Percentiles rank a stretch among this genome's conserved stretches.
Conservation (phyloP, 1,140 invertebrate genomes). For the Drosophila ambigua region DNA sequence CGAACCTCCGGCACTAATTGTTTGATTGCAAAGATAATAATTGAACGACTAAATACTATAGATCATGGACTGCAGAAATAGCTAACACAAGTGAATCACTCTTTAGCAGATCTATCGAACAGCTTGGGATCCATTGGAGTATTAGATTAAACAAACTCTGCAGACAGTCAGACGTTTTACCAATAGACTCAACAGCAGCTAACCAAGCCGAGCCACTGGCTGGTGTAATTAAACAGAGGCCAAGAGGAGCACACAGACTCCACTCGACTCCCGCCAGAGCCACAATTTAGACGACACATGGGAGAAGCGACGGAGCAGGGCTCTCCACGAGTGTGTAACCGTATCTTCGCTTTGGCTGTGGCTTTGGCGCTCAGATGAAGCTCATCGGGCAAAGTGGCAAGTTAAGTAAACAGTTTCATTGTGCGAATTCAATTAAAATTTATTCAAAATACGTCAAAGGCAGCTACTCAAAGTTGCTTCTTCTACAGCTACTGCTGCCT, state of each 20-base stretch:
- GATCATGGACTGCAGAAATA: too few relatives aligned
- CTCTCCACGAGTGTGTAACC: slow-evolving; percentile 29
- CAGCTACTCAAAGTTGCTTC: slow-evolving; percentile 69
- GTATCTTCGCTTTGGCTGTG: slow-evolving; percentile 38
- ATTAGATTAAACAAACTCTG: not conserved
- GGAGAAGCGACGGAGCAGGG: not conserved
- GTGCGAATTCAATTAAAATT: slow-evolving; percentile 84
- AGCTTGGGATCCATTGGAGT: slow-evolving; percentile 11
- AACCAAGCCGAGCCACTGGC: slow-evolving; percentile 57
- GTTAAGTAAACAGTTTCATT: slow-evolving; percentile 84
- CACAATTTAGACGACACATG: too few relatives aligned
- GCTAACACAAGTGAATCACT: too few relatives aligned
- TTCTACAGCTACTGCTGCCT: slow-evolving; percentile 22
- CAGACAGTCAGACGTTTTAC: slow-evolving; percentile 21
- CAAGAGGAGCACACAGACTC: slow-evolving; percentile 22
- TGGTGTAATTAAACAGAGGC: slow-evolving; percentile 73
- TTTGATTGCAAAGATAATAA: too few relatives aligned
- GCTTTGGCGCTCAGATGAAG: slow-evolving; percentile 57
- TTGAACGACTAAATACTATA: too few relatives aligned
- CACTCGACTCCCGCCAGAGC: not conserved
- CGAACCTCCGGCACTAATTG: too few relatives aligned
- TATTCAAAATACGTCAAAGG: slow-evolving; percentile 82
- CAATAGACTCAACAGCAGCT: slow-evolving; percentile 62
- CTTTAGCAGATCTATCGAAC: not conserved
- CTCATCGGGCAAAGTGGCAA: slow-evolving; percentile 82